Percentiles rank a stretch among this genome's conserved stretches.
Conservation (phyloP, 1,140 invertebrate genomes). For the Rhagoletis zephyria region DNA sequence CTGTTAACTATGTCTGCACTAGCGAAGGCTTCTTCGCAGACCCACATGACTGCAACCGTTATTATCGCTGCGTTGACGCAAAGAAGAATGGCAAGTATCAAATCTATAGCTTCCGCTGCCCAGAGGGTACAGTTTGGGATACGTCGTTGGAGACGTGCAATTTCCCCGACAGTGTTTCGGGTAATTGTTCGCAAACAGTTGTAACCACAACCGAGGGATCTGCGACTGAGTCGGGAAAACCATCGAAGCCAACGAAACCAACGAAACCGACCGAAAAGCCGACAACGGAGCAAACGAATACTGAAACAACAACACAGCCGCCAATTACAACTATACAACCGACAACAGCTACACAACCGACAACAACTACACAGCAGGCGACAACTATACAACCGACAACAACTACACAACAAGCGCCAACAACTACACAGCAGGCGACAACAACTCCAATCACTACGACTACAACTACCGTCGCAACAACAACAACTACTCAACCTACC, state of each 20-base stretch:
- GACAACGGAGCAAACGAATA: slow-evolving; percentile 56
- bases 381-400: slow-evolving; percentile 53
- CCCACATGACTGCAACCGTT: slow-evolving; percentile 78
- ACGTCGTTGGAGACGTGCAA: slow-evolving; percentile 77
- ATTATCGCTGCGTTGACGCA: slow-evolving; percentile 79
- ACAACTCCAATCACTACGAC: slow-evolving; percentile 62
- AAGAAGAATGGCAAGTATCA: slow-evolving; percentile 75
- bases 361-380: slow-evolving; percentile 45
- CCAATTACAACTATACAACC: slow-evolving; percentile 62
- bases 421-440: slow-evolving; percentile 59
- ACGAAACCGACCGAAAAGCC: slow-evolving; percentile 37
- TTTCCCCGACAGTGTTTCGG: slow-evolving; percentile 71
- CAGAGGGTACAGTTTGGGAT: slow-evolving; percentile 80
- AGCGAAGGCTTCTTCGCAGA: slow-evolving; percentile 65
- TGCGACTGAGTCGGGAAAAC: slow-evolving; percentile 43
- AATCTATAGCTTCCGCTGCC: slow-evolving; percentile 79
- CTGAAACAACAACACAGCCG: slow-evolving; percentile 6
- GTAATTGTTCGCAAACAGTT: slow-evolving; percentile 63
- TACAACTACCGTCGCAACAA: slow-evolving; percentile 55
- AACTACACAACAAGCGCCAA: background rate
- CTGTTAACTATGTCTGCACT: slow-evolving; percentile 63
- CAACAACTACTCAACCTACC: slow-evolving; percentile 43
- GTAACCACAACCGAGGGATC: slow-evolving; percentile 56
- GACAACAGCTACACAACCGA: slow-evolving; percentile 63
- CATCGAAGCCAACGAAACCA: slow-evolving; percentile 17